phyloP scores from a whole-genome alignment of 1,140 invertebrate genomes.

The Drosophila baimaii region DNA sequence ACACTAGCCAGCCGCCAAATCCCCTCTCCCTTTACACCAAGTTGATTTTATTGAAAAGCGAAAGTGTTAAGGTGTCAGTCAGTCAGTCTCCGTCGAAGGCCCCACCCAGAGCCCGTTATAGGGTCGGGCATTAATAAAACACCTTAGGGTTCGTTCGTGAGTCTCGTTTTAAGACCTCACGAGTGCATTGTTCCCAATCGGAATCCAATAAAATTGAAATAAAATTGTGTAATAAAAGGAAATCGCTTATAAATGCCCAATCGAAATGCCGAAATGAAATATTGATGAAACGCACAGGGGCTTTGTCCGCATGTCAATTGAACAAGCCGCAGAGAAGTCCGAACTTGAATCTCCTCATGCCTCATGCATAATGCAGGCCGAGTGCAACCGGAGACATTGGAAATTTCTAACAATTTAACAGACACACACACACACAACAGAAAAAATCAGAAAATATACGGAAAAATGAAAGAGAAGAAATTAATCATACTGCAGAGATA shows the following conservation, averaged over 20 bases:
- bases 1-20: background rate
- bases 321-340: slow-evolving; percentile 28
- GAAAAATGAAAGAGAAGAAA: slow-evolving; percentile 21
- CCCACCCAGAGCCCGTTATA: slow-evolving; percentile 38
- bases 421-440: slow-evolving; percentile 19
- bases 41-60: slow-evolving; percentile 54
- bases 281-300: slow-evolving; percentile 69
- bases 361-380: slow-evolving; percentile 72
- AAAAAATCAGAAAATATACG: background rate
- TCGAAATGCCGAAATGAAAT: slow-evolving; percentile 69
- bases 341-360: slow-evolving; percentile 32
- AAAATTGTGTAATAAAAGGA: slow-evolving; percentile 72
- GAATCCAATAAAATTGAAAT: slow-evolving; percentile 59
- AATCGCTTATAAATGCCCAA: slow-evolving; percentile 62
- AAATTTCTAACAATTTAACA: slow-evolving; percentile 66
- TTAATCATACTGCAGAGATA: slow-evolving; percentile 26
- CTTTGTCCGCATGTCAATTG: slow-evolving; percentile 57
- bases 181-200: slow-evolving; percentile 51
- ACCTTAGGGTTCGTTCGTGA: slow-evolving; percentile 44
- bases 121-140: slow-evolving; percentile 23
- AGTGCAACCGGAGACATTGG: slow-evolving; percentile 64
- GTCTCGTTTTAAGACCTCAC: slow-evolving; percentile 50
- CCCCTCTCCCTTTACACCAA: slow-evolving; percentile 4
- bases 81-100: background rate
- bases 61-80: slow-evolving; percentile 51